Percentiles rank a stretch among this genome's conserved stretches.
phyloP scores from a whole-genome alignment of 1,140 invertebrate genomes.

The Dreissena rostriformis region DNA sequence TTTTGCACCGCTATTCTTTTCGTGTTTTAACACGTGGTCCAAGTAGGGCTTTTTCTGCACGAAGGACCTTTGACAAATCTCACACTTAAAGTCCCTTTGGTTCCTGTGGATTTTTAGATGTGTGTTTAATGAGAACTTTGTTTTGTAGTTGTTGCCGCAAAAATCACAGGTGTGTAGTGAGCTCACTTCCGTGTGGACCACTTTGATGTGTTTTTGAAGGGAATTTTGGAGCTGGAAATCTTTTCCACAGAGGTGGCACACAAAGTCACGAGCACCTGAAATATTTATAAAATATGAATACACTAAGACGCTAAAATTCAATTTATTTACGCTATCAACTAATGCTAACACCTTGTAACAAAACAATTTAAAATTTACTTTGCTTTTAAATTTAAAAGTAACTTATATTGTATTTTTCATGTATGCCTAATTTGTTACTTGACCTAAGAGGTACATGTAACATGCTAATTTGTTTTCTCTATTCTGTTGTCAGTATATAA shows the following conservation, averaged over 20 bases:
- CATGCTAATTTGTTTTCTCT: too few species aligned
- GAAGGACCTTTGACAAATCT: conserved; percentile 24
- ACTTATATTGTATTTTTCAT: too few species aligned
- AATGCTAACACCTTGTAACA: too few species aligned
- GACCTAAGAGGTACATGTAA: too few species aligned
- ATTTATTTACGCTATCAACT: too few species aligned
- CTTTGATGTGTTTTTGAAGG: conserved; percentile 14
- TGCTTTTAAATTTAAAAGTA: too few species aligned
- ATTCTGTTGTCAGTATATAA: too few species aligned
- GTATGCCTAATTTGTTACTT: too few species aligned
- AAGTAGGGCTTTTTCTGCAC: conserved; percentile 5
- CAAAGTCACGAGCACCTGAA: conserved; percentile 21
- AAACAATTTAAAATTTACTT: too few species aligned
- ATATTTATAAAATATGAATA: background rate
- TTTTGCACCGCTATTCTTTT: conserved; percentile 2
- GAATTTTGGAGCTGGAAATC: conserved; percentile 1
- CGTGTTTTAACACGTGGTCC: conserved; percentile 27
- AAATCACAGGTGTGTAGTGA: conserved; percentile 8
- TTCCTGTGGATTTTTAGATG: conserved; percentile 39
- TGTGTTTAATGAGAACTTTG: conserved; percentile 6
- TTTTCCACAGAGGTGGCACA: conserved; percentile 42
- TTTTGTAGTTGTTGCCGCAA: conserved; percentile 10
- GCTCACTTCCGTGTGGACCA: background rate
- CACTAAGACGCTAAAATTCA: too few species aligned
- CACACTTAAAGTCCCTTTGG: conserved; percentile 36